Evolutionary conservation across 2,888 invertebrate species (phyloP).

Genomic region (Ischnus inquisitorius): DNA sequence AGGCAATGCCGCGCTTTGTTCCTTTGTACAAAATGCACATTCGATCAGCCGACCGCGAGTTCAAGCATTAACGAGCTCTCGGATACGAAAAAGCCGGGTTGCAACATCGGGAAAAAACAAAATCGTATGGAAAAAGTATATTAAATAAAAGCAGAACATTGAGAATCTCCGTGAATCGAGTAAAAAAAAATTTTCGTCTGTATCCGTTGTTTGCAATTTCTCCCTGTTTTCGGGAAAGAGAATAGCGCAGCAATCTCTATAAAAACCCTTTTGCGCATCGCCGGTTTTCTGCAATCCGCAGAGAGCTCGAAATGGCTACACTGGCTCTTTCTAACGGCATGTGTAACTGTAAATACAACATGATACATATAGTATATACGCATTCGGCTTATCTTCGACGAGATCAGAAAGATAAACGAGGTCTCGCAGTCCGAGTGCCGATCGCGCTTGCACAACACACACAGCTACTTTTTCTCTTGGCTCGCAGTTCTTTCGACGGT

Average conservation of each 20-base stretch:
- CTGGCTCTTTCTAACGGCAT: neutral
- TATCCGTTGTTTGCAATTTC: neutral
- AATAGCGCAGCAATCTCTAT: neutral
- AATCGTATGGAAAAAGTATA: conserved; percentile 3
- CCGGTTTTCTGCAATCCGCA: neutral
- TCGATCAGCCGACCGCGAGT: neutral
- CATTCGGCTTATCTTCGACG: conserved; percentile 1
- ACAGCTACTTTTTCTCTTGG: conserved; percentile 16
- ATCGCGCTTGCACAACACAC: conserved; percentile 42
- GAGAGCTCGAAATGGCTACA: neutral
- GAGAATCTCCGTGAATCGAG: neutral
- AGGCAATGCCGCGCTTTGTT: neutral
- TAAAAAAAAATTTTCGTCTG: neutral
- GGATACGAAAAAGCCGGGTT: conserved; percentile 2
- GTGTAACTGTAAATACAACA: neutral
- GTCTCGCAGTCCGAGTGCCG: conserved; percentile 41
- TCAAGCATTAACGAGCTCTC: conserved; percentile 14
- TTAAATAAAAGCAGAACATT: neutral
- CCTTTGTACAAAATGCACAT: neutral
- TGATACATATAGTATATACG: neutral
- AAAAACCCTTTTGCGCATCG: neutral
- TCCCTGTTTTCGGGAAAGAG: neutral
- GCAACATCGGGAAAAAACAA: neutral
- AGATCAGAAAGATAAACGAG: conserved; percentile 36
- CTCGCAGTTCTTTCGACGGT: conserved; percentile 16